Evolutionary conservation across 2,888 invertebrate genomes (phyloP), one percentile per base, ranked within the genome.

Genomic region (Myathropa florea): DNA sequence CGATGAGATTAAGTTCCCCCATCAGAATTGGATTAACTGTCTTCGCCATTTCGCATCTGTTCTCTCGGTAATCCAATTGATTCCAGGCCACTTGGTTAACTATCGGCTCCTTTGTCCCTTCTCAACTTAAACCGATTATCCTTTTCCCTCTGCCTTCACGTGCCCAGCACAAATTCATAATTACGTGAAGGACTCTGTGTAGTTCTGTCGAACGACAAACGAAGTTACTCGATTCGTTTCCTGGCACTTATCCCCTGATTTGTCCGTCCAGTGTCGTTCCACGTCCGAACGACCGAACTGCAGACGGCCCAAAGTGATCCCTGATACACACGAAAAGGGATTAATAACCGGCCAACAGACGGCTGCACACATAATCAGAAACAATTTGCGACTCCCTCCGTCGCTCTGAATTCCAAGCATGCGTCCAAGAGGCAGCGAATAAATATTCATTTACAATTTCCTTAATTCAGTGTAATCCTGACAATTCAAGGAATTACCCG

Each of bases 71-170:
- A 36, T 59, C 70, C 55, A 68, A 68, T 68, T 55, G 70, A 70
- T 70, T 70, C 70, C 70, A 70, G 59, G 33, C 36, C 57, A 70
- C 33, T 70, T 70, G 70, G 70, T 36, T 70, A 59, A 70, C 70
- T 70, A 70, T 70, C 57, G 18, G 59, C 57, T 36, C 24, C 59
- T 59, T 57, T 70, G 36, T 70, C 9, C 36, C 59, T 33, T 59
- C 57, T 59, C 18, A 59, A 24, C 57, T 36, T 70, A 70, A 70
- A 57, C 57, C 70, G 59, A 70, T 83, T 83, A 83, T 83, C 83
- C 72, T 46, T 72, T 72, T 64, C 24, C 10, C 23, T 59, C 39
- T 33, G 33, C 14, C 26, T 30, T 36, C 6, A 61, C 59, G 39
- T 53, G 60, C 18, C 55, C 14, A 57, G 77, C 67, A 78, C 30